Evolutionary conservation across 2,888 invertebrate genomes (phyloP).

Genomic region (Malachius bipustulatus): DNA sequence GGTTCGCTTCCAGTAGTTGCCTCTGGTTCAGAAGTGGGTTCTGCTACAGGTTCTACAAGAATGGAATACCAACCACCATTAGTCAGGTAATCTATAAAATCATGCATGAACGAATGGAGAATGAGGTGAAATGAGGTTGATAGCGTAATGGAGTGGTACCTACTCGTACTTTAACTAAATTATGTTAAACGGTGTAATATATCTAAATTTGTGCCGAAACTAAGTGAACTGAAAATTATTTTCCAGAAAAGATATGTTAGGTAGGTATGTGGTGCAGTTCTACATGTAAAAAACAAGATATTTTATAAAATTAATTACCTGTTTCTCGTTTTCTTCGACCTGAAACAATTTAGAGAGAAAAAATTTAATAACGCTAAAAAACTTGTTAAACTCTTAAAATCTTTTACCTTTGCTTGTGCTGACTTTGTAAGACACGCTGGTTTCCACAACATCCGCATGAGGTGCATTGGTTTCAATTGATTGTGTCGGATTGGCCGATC

Average conservation of each 20-base stretch:
- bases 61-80: constrained; percentile 30
- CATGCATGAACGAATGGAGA: no score
- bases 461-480: constrained; percentile 17
- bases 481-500: constrained; percentile 28
- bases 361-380: constrained; percentile 2
- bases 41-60: constrained; percentile 27
- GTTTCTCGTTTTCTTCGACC: constrained; percentile 25
- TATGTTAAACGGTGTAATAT: no score
- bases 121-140: no score
- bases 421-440: constrained; percentile 68
- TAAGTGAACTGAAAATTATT: no score
- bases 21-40: constrained; percentile 30
- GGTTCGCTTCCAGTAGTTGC: constrained; percentile 22
- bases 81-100: constrained; percentile 18
- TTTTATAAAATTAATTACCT: no score
- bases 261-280: no score
- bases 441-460: constrained; percentile 58
- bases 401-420: constrained; percentile 48
- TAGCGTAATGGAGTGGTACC: no score
- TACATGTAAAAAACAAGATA: no score
- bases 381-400: no score
- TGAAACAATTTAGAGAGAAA: constrained; percentile 14
- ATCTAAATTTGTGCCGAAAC: no score
- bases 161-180: no score
- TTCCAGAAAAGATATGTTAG: no score